Base-by-base conservation (phyloP, 2,113 vertebrate genomes). In the Zosterops hypoxanthus region DNA sequence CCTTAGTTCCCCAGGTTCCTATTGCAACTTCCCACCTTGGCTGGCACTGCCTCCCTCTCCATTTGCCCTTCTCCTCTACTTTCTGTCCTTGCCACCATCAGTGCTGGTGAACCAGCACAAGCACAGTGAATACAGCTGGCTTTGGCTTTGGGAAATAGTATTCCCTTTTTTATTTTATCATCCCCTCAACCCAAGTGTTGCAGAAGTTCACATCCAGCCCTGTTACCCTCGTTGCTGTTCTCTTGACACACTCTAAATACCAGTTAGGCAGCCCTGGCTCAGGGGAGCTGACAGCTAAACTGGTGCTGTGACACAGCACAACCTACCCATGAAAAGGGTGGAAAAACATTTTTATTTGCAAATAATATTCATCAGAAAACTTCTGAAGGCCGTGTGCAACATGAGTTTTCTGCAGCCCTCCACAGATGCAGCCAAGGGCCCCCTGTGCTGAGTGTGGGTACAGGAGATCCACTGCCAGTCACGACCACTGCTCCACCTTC, bases 371-470 rank as follows among this genome's bases (percentile, higher is more conserved):
- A 44, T 24, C 17, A 50, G 42, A 78, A 73, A 29, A 9, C 33
- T 70, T 55, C 55, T 59, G 14, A 7, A 46, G 64, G 55, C 64
- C 60, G 5, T 4, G 18, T 11, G 21, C 28, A 63, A 8, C 1
- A 0, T 4, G 7, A 11, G 14, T 9, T 72, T 57, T 8, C 25
- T 69, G 68, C 46, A 80, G 56, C 6, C 73, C 47, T 61, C 20
- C 66, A 7, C 4, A 28, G 76, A 14, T 0, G 3, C 3, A 57
- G 39, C 39, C 36, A 10, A 26, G 39, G n/a, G 22, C 47, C 5
- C 31, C 33, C 33, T n/a, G 55, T n/a, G 73, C 56, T 11, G 23
- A 14, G 25, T 14, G 6, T 9, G 24, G 61, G 28, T 21, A 4
- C 13, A 25, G 24, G 42, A 5, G 69, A 82, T 33, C 11, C 26